Base-by-base conservation (phyloP, 2,888 invertebrate species). In the Melikaiella ostensackeni region DNA sequence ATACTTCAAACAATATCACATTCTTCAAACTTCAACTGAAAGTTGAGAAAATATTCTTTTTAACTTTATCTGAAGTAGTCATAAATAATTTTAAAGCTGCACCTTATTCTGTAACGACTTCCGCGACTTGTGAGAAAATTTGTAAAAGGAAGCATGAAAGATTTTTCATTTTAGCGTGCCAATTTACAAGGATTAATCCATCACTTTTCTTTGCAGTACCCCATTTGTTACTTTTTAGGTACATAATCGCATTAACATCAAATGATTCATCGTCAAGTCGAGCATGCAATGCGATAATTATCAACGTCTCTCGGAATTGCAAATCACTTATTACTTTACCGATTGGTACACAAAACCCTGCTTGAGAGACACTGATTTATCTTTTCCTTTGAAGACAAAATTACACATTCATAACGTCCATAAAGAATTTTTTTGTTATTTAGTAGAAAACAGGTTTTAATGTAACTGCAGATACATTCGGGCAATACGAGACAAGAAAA, bases 141-240 rank as follows among this genome's bases (percentile, higher is more conserved):
- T 61, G 19, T 33, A 38, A 27, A 27, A 63, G 21, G 35, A 63
- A 63, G 16, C n/a, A 62, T 35, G 63, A 35, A 35, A 35, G 35
- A 63, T 62, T 16, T 35, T 63, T 64, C 24, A 33, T 64, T 64
- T 38, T 27, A 38, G n/a, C 6, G 38, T 7, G 6, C 35, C 24
- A 64, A 42, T 64, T 64, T 64, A 64, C 21, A 38, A 42, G 13
- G 64, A 64, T 64, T 64, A 64, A 64, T 64, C 64, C 64, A 64
- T 64, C 64, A 64, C 35, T 38, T 42, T 9, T 19, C 35, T 50
- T 57, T 24, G 6, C 13, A 38, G 21, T 64, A 24, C 38, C 11
- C 16, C 21, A 64, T 64, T 64, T 64, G 38, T 64, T 64, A 64
- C 42, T 38, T 64, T 64, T 38, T 64, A 64, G 24, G 38, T 24